Conservation (phyloP, 2,888 invertebrate species). For the Metalampra italica region DNA sequence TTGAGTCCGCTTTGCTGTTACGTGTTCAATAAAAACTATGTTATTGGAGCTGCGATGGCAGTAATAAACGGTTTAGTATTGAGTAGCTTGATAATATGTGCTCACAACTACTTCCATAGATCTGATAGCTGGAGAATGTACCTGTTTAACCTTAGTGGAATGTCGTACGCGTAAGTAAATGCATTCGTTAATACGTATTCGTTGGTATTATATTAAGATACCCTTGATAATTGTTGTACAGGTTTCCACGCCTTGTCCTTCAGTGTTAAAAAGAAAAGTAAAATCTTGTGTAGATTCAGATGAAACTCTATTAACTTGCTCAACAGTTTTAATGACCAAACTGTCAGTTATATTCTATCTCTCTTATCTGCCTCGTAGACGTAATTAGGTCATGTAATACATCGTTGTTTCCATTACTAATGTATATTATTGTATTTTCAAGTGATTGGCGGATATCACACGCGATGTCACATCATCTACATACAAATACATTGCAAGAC, state of each 20-base stretch:
- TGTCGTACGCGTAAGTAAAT: conserved; percentile 65
- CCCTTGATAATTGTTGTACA: background rate
- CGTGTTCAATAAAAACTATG: conserved; percentile 39
- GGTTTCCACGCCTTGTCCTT: too few species aligned
- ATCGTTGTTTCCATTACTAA: background rate
- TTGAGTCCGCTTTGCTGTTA: conserved; percentile 46
- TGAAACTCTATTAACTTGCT: too few species aligned
- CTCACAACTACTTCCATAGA: conserved; percentile 90
- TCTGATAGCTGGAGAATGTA: conserved; percentile 90
- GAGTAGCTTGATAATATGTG: conserved; percentile 71
- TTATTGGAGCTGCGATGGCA: conserved; percentile 39
- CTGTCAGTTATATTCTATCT: too few species aligned
- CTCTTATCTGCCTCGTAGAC: too few species aligned
- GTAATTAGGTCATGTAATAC: background rate
- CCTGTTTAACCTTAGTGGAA: conserved; percentile 83
- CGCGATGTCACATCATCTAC: conserved; percentile 88
- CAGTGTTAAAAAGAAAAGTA: too few species aligned
- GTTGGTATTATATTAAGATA: conserved; percentile 47
- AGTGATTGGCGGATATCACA: conserved; percentile 89
- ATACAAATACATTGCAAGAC: conserved; percentile 88
- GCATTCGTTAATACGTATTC: conserved; percentile 23
- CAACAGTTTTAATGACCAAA: too few species aligned
- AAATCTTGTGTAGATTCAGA: too few species aligned
- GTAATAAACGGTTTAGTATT: conserved; percentile 39
- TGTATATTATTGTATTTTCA: conserved; percentile 37